Conservation (phyloP, 2,797 vertebrate genomes). For the Apogon hyalosoma region DNA sequence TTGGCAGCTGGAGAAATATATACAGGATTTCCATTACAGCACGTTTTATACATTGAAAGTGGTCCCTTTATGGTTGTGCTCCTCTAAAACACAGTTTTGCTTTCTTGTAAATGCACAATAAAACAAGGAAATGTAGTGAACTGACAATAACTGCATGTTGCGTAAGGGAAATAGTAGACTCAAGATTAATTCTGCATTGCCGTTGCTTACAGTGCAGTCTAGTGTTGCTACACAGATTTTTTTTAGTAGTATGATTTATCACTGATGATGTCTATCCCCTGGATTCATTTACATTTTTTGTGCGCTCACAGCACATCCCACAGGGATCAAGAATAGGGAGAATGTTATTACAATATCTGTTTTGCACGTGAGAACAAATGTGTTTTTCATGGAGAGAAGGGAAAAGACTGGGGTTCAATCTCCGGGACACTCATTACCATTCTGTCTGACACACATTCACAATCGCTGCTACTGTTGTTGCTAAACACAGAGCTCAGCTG, state of each 20-base stretch:
- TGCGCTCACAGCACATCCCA: slow-evolving; percentile 48
- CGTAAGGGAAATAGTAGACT: slow-evolving; percentile 45
- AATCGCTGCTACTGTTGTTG: slow-evolving; percentile 61
- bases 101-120: slow-evolving; percentile 72
- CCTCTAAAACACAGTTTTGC: slow-evolving; percentile 60
- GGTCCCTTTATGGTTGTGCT: slow-evolving; percentile 57
- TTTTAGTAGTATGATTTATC: slow-evolving; percentile 76
- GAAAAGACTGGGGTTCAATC: slow-evolving; percentile 61
- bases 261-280: slow-evolving; percentile 59
- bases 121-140: slow-evolving; percentile 63
- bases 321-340: slow-evolving; percentile 41
- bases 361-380: slow-evolving; percentile 67
- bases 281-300: slow-evolving; percentile 70
- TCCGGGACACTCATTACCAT: slow-evolving; percentile 72
- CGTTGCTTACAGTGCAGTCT: slow-evolving; percentile 69
- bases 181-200: slow-evolving; percentile 48
- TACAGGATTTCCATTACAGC: slow-evolving; percentile 47
- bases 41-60: slow-evolving; percentile 38
- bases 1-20: slow-evolving; percentile 44
- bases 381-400: slow-evolving; percentile 54
- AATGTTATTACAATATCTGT: slow-evolving; percentile 70
- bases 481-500: slow-evolving; percentile 77
- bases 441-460: slow-evolving; percentile 66
- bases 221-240: slow-evolving; percentile 71
- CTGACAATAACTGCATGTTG: slow-evolving; percentile 51